Base-by-base conservation (phyloP, 1,140 invertebrate species). In the Tetragonula clypearis region DNA sequence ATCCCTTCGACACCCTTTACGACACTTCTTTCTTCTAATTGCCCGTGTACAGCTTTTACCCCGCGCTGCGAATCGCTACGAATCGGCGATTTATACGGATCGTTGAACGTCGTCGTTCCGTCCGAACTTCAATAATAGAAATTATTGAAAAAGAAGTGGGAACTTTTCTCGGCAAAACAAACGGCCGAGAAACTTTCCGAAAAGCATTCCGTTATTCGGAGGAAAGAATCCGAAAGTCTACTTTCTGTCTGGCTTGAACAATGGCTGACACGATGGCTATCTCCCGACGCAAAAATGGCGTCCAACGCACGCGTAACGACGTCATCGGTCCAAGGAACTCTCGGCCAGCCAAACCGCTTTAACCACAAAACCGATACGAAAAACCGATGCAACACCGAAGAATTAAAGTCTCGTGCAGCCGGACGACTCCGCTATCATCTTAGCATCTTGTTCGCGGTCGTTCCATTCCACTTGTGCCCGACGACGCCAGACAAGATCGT, bases 401-500 rank as follows among this genome's bases (percentile, higher is more conserved):
- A 73, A 82, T 73, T 73, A 82, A 58, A 58, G 56, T 73, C 19
- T 53, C 35, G 23, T n/a, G 21, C 19, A 19, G 35, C 1, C 21
- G 15, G 23, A 65, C 30, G 0, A 62, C 19, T 21, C 15, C 35
- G 53, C 30, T 23, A 17, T 19, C 41, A 9, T 49, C 8, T 49
- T 49, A 26, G 55, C 35, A 74, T 78, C 53, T 78, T 71, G 21
- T 49, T 82, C 81, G 53, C 69, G 26, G 26, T 53, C 82, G 74
- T 58, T 83, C 55, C n/a, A 83, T 58, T 83, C 65, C n/a, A 83
- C 19, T 68, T 76, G 41, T 49, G 23, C 72, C 35, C 11, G 23
- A 26, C 65, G 55, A 71, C 26, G 26, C 49, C 26, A 82, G 49
- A 60, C 72, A 49, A 76, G 60, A 79, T 78, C 41, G n/a, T 60